Evolutionary conservation across 2,888 invertebrate species (phyloP), one percentile per base, ranked within the genome.

Genomic region (Blastobasis adustella): DNA sequence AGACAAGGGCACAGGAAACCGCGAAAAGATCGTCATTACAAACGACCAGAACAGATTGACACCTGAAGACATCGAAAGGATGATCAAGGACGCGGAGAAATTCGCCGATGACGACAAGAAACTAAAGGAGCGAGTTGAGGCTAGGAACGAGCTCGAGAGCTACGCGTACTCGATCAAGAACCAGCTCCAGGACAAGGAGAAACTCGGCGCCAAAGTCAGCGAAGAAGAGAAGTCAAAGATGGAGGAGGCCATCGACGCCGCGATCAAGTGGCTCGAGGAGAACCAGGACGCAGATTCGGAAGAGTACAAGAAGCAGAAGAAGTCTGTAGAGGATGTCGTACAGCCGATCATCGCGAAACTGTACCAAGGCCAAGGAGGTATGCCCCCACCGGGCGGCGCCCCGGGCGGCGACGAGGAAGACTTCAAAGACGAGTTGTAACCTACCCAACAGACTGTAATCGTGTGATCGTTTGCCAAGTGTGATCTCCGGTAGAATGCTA

Each of bases 71-170:
- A 99, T 99, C 64, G 98, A 99, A 76, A 92, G 98, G 58, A 99
- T 99, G 99, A 98, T 99, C 82, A 96, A 96, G 84, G 99, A 99
- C 76, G 98, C 99, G 0, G 99, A 99, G 89, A 97, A 96, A 82
- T 99, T 98, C 86, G 98, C 98, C 10, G 99, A 99, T 71, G 99
- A 99, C 63, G 99, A 99, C 86, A 98, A 98, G 90, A 97, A 97
- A 83, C 89, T 97, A 60, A 97, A 97, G 88, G 97, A 98, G 83
- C 92, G 95, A 49, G 98, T 99, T 4, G 99, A 99, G 77, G 94
- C 98, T 4, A 93, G 98, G 61, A 99, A 99, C 79, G 99, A 99
- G 76, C 91, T 99, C 51, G 99, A 99, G 85, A 96, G 96, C 53
- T 98, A 98, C 69, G 97, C 98, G 0, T 99, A 99, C 88, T 97